phyloP scores from a whole-genome alignment of 2,797 vertebrate species.

The Lepidocolaptes lacrymiger region DNA sequence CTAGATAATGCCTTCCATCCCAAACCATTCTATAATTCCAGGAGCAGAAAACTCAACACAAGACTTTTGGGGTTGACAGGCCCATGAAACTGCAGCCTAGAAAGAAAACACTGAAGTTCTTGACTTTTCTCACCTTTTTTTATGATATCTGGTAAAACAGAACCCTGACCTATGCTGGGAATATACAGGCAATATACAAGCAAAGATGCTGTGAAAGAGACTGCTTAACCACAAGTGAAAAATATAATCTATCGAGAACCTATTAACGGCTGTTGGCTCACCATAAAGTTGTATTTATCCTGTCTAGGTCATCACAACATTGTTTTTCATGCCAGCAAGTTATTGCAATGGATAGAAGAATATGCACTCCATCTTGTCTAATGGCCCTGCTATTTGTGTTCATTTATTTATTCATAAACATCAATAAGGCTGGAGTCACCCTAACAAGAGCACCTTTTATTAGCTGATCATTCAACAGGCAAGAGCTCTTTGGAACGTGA shows the following conservation, averaged over 20 bases:
- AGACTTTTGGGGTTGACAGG: not conserved
- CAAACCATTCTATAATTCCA: not conserved
- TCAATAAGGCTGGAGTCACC: not conserved
- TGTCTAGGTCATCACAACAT: not conserved
- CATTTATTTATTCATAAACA: not conserved
- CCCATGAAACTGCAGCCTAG: not conserved
- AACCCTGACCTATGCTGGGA: not conserved
- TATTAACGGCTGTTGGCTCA: not conserved
- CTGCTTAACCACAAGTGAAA: not conserved
- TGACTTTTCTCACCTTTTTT: not conserved
- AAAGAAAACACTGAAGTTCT: not conserved
- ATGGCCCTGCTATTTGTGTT: not conserved
- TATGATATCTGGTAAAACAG: not conserved
- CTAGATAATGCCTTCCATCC: not conserved
- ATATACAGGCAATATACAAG: not conserved
- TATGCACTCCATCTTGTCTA: not conserved
- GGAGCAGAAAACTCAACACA: not conserved
- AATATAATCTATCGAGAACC: not conserved
- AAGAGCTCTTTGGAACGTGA: not conserved
- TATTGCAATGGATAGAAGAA: not conserved
- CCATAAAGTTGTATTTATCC: not conserved
- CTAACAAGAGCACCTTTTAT: not conserved
- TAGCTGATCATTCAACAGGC: not conserved
- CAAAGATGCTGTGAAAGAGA: not conserved
- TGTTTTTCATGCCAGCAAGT: not conserved